Evolutionary conservation across 2,888 invertebrate genomes (phyloP), one percentile per base, ranked within the genome.

Genomic region (Drosophila mercatorum): DNA sequence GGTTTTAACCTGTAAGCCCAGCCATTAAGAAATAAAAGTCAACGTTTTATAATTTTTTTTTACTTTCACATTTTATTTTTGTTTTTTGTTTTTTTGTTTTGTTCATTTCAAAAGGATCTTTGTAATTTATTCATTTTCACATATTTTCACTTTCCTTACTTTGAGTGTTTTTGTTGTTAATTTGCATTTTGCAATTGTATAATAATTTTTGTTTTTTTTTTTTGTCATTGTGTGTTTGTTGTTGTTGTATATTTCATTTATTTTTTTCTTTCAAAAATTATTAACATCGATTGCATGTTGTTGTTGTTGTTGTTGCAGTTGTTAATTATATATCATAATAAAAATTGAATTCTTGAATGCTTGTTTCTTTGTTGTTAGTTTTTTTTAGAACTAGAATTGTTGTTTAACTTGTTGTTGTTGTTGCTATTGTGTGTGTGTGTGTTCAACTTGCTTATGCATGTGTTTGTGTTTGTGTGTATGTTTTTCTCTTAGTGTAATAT

Each of bases 101-200:
- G 75, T 90, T 89, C 90, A 82, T 88, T 91, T 91, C 90, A 87
- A 89, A 91, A 88, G 81, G 88, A 89, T 90, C 81, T 77, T 91
- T 81, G 68, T 88, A 88, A 91, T 87, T 87, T 86, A 80, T 85
- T 87, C 71, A 80, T 87, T 80, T 86, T 89, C 86, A 83, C 83
- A 83, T 88, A 83, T 78, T 77, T 83, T 83, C 83, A 83, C 79
- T 86, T 88, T 88, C 80, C 86, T 86, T 86, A 86, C 74, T 75
- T 88, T 85, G 81, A 78, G 83, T 53, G 53, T 53, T 51, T 53
- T 51, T 51, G 38, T 51, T 86, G 76, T 83, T 88, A 82, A 88
- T 86, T 81, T 86, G 79, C 87, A 70, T 85, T 80, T 85, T 86
- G 86, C 87, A 88, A 88, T 86, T 86, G 85, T 85, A 89, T 85